A percentile compares a stretch with the other conserved stretches of the same genome.
These are phyloP conservation scores for Holothuria scabra DNA, from an alignment of 53 echinoderm and acorn worm species.

Conservation along the genomic window DNA sequence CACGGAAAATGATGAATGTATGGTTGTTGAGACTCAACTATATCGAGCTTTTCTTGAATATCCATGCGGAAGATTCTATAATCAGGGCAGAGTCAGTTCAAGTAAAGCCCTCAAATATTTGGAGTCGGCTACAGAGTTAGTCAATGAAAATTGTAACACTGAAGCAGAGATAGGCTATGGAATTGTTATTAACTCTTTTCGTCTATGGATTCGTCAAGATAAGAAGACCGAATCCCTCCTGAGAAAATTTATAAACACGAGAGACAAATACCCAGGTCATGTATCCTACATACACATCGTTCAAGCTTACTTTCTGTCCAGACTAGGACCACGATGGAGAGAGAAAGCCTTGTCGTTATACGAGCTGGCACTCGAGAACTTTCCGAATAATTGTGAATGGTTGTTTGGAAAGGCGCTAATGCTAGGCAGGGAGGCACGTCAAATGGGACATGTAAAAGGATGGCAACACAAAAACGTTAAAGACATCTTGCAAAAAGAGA, in stretches of 20 bases:
- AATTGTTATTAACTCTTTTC: neutral
- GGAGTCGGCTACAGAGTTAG: neutral
- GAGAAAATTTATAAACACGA: neutral
- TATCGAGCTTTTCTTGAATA: conserved; percentile 12
- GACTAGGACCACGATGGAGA: neutral
- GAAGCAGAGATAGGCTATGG: conserved; percentile 4
- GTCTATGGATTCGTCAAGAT: neutral
- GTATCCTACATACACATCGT: neutral
- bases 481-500: neutral
- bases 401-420: neutral
- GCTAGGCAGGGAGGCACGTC: neutral
- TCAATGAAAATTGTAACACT: neutral
- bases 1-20: neutral
- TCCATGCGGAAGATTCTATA: neutral
- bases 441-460: neutral
- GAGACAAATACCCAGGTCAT: neutral
- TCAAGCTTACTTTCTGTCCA: neutral
- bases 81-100: neutral
- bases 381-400: neutral
- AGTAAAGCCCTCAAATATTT: neutral
- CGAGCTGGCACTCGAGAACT: neutral
- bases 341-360: neutral
- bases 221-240: neutral
- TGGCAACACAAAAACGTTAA: neutral
- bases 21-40: neutral